Base-by-base conservation (phyloP, 2,888 invertebrate genomes). In the Campoletis raptor region DNA sequence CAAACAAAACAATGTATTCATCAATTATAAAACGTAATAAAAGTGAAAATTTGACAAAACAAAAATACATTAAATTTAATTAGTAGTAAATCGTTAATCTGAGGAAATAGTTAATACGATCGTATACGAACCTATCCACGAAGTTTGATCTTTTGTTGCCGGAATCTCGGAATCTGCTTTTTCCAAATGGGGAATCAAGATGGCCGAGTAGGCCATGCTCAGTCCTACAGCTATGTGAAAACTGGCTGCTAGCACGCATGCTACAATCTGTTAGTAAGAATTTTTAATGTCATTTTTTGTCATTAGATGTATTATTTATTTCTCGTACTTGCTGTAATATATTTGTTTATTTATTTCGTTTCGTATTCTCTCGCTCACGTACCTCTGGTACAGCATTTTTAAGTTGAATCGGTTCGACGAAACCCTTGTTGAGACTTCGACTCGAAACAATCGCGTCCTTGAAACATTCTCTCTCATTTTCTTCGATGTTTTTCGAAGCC, bases 221-320 rank as follows among this genome's bases (percentile, higher is more conserved):
- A 96, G 94, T 6, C 96, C 96, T 36, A 96, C 95, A n/a, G 95
- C 95, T 88, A 96, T 94, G 91, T 96, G 96, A 91, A 95, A 96
- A 37, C 95, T 95, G 4, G 95, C 95, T 4, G 95, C 95, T 67
- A 95, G 94, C 72, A 95, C 92, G 87, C 95, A 95, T 24, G 96
- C 95, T 40, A 94, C 89, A 70, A 96, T 95, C 96, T 96, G 90
- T 2, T 90, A 86, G 57, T 42, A 42, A 70, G 61, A 81, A 69
- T 73, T 61, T 77, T 64, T 9, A 8, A 40, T 73, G 5, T 40
- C 36, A 61, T 57, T 24, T 54, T 24, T 24, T 24, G 1, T 15
- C 61, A 30, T 61, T 15, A 61, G 30, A 1, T 6, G 5, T 15
- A 61, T 61, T 30, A 30, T 15, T 61, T 30, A 30, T 15, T 5